A percentile compares a stretch with the other conserved stretches of the same genome.
Conservation (phyloP, 1,140 invertebrate genomes). For the Ruditapes philippinarum region DNA sequence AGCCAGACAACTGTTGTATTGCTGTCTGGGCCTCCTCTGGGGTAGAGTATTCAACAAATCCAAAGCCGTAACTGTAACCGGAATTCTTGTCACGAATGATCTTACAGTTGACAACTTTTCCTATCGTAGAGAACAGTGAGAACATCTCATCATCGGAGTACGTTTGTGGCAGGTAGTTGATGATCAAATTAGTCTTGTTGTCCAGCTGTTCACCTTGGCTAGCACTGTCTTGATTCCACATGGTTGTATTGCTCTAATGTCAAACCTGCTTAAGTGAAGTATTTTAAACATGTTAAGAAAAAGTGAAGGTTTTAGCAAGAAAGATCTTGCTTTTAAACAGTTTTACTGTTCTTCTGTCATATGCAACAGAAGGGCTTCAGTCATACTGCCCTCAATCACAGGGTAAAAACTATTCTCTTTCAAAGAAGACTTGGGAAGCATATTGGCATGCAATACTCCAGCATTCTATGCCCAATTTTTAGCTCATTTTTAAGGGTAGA, state of each 20-base stretch:
- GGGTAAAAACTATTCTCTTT: no score
- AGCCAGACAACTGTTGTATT: conserved; percentile 95
- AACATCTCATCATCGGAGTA: conserved; percentile 96
- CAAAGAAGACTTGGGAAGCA: no score
- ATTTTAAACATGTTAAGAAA: not conserved
- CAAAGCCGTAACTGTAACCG: conserved; percentile 98
- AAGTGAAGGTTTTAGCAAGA: no score
- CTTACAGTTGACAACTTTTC: conserved; percentile 92
- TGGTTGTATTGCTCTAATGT: not conserved
- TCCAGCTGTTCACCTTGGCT: not conserved
- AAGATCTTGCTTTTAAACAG: no score
- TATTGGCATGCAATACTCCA: no score
- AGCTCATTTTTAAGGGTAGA: no score
- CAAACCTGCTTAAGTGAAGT: not conserved
- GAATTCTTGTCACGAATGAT: conserved; percentile 93
- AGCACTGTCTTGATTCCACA: not conserved
- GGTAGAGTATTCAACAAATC: conserved; percentile 96
- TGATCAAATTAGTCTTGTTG: conserved; percentile 93
- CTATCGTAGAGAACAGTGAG: conserved; percentile 94
- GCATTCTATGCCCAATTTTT: no score
- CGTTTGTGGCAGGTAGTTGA: conserved; percentile 98
- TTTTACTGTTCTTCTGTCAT: no score
- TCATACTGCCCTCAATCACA: no score
- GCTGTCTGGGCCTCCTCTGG: conserved; percentile 95
- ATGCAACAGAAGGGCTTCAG: no score